Conservation (phyloP, 2,888 invertebrate species). For the Diarsia brunnea region DNA sequence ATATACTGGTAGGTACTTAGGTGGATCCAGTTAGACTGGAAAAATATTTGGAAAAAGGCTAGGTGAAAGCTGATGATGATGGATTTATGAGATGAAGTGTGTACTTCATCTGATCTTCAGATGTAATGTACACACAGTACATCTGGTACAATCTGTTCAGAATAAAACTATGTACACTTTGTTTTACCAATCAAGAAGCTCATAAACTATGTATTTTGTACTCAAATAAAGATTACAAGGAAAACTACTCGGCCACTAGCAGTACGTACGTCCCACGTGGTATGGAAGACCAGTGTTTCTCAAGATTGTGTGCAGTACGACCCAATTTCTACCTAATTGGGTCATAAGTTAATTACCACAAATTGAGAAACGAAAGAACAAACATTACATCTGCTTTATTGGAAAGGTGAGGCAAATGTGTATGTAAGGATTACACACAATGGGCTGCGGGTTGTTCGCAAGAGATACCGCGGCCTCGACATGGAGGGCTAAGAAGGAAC, state of each 20-base stretch:
- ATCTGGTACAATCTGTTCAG: not conserved
- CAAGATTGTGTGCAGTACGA: conserved; percentile 26
- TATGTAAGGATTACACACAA: too few species aligned
- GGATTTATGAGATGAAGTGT: too few species aligned
- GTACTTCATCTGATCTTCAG: too few species aligned
- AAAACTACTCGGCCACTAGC: conserved; percentile 41
- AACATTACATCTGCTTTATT: not conserved
- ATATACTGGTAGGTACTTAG: too few species aligned
- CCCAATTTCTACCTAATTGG: not conserved
- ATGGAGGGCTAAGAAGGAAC: too few species aligned
- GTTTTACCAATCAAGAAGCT: conserved; percentile 33
- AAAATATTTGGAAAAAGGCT: too few species aligned
- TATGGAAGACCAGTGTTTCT: conserved; percentile 36
- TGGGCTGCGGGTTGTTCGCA: too few species aligned
- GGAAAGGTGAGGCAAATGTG: not conserved
- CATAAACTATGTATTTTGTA: conserved; percentile 44
- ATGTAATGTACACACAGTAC: too few species aligned
- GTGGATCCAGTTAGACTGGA: too few species aligned
- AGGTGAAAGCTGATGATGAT: too few species aligned
- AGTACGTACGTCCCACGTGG: conserved; percentile 7
- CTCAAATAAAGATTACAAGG: conserved; percentile 49
- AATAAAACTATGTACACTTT: conserved; percentile 13
- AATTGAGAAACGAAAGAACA: not conserved
- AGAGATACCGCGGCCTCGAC: too few species aligned
- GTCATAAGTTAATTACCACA: not conserved